Evolutionary conservation across 2,797 vertebrate genomes (phyloP).

Genomic region (Pelodytes ibericus): DNA sequence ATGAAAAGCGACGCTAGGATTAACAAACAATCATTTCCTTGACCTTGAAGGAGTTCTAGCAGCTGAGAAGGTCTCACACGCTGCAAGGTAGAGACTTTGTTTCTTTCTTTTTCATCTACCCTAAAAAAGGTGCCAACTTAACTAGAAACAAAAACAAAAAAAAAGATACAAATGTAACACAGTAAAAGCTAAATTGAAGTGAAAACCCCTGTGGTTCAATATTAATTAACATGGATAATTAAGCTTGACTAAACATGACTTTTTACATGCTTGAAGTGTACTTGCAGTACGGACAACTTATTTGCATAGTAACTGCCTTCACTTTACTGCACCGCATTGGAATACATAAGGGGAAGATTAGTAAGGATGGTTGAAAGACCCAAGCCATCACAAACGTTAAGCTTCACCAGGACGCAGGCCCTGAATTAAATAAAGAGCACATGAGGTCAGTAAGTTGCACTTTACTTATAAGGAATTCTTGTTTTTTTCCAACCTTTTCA

Average conservation of each 20-base stretch:
- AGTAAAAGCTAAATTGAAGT: constrained; percentile 30
- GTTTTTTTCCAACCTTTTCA: too few relatives aligned
- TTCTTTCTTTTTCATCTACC: constrained; percentile 14
- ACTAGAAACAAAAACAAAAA: constrained; percentile 17
- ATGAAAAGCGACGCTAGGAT: not conserved
- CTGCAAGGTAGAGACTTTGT: not conserved
- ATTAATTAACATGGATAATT: constrained; percentile 44
- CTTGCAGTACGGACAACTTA: constrained; percentile 17
- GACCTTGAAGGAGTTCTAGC: constrained; percentile 28
- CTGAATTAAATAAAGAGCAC: not conserved
- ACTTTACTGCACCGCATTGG: not conserved
- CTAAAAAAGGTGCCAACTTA: constrained; percentile 10
- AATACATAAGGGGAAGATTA: constrained; percentile 11
- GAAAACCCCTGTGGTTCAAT: constrained; percentile 28
- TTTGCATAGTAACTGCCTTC: constrained; percentile 15
- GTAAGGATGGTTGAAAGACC: constrained; percentile 10
- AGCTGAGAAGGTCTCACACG: constrained; percentile 10
- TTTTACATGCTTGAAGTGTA: constrained; percentile 35
- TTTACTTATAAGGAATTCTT: too few relatives aligned
- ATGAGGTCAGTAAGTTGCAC: not conserved
- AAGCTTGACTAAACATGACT: constrained; percentile 35
- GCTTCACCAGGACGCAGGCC: not conserved
- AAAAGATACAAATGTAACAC: not conserved
- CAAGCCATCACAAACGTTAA: not conserved
- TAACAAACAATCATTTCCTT: constrained; percentile 7